Conservation (phyloP, 2,888 invertebrate species). For the Incurvaria masculella region DNA sequence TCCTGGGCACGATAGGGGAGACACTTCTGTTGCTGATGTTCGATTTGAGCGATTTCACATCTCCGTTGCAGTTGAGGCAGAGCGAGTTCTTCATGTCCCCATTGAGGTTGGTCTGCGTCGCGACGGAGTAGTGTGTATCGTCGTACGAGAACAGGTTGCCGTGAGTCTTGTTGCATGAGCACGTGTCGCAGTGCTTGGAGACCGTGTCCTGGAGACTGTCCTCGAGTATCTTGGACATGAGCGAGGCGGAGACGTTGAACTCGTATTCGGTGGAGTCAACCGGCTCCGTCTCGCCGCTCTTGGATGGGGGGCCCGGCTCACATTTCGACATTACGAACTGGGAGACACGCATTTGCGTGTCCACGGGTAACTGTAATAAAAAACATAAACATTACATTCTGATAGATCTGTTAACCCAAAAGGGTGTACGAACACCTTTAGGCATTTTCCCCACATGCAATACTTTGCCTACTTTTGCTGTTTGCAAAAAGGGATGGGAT, state of each 20-base stretch:
- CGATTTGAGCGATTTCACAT: conserved; percentile 42
- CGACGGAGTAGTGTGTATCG: conserved; percentile 55
- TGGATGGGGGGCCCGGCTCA: conserved; percentile 37
- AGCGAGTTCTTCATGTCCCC: conserved; percentile 51
- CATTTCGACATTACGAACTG: conserved; percentile 68
- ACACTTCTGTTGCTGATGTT: conserved; percentile 40
- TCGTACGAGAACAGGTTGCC: conserved; percentile 52
- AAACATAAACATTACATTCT: too few species aligned
- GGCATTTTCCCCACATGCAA: too few species aligned
- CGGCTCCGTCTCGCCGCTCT: conserved; percentile 43
- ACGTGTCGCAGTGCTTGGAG: conserved; percentile 80
- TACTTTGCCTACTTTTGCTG: too few species aligned
- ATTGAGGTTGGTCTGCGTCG: conserved; percentile 58
- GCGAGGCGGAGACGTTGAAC: conserved; percentile 78
- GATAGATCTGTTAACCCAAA: too few species aligned
- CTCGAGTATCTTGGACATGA: conserved; percentile 89
- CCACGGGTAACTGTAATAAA: conserved; percentile 74
- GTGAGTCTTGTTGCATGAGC: conserved; percentile 64
- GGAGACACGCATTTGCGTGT: conserved; percentile 87
- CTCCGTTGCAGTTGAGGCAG: conserved; percentile 62
- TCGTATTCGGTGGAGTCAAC: conserved; percentile 60
- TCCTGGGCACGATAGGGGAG: conserved; percentile 27
- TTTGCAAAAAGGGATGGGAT: too few species aligned
- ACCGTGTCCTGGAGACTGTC: conserved; percentile 80
- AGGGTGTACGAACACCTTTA: too few species aligned